Evolutionary conservation across 1,140 invertebrate species (phyloP).

Genomic region (Calephelis nemesis): DNA sequence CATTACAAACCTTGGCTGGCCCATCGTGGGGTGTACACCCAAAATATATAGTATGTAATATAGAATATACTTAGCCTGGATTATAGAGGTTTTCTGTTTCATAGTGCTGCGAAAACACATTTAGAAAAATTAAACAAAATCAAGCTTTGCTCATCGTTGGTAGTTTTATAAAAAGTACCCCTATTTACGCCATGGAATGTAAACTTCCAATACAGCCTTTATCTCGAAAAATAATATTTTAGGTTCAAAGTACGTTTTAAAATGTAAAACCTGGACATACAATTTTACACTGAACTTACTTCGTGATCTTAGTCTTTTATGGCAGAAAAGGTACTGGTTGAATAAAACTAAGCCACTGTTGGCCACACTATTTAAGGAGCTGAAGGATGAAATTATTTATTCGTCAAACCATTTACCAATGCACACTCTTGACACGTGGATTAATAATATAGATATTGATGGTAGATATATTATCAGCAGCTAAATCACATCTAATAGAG

Average conservation of each 20-base stretch:
- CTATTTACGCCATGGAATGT: too few relatives aligned
- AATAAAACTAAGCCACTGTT: background rate
- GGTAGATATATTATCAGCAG: too few relatives aligned
- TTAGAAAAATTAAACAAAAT: constrained; percentile 14
- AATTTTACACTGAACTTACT: background rate
- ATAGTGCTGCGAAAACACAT: background rate
- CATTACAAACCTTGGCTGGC: too few relatives aligned
- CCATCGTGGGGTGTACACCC: constrained; percentile 24
- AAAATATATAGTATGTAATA: background rate
- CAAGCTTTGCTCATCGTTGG: constrained; percentile 1
- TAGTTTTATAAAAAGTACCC: background rate
- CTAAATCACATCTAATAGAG: too few relatives aligned
- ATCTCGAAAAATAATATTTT: background rate
- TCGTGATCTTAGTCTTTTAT: too few relatives aligned
- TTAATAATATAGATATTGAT: too few relatives aligned
- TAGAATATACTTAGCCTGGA: background rate
- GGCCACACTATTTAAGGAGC: background rate
- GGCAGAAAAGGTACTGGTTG: too few relatives aligned
- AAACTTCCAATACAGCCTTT: too few relatives aligned
- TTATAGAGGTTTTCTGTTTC: background rate
- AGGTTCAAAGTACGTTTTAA: background rate
- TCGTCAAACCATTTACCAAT: too few relatives aligned
- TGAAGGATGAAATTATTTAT: background rate
- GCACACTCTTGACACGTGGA: background rate
- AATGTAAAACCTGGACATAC: background rate